A percentile compares a stretch with the other conserved stretches of the same genome.
Evolutionary conservation across 2,113 vertebrate species (phyloP).

Genomic region (Carassius carassius): DNA sequence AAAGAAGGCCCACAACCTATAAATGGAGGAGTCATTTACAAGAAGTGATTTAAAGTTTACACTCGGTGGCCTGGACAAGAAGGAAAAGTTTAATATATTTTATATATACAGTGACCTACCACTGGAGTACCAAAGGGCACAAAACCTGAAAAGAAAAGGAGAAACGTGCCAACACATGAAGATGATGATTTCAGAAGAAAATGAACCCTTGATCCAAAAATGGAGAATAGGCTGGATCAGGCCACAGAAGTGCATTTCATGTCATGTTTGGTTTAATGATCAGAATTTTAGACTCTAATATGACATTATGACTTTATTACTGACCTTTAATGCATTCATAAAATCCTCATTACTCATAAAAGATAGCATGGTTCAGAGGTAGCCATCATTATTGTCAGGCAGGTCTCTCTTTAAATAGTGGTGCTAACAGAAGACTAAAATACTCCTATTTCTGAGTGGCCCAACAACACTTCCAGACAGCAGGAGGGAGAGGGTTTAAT

Average conservation of each 20-base stretch:
- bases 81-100: not conserved
- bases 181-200: not conserved
- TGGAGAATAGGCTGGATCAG: not conserved
- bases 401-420: conserved; percentile 53
- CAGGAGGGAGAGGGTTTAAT: conserved; percentile 70
- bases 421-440: conserved; percentile 62
- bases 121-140: conserved; percentile 94
- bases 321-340: conserved; percentile 50
- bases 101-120: conserved; percentile 72
- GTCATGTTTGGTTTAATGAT: conserved; percentile 36
- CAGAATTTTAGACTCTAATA: conserved; percentile 10
- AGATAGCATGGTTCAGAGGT: conserved; percentile 35
- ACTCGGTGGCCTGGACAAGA: not conserved
- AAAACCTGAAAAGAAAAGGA: conserved; percentile 78
- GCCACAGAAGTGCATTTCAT: not conserved
- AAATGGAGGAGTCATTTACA: not conserved
- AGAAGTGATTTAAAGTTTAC: not conserved
- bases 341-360: conserved; percentile 46
- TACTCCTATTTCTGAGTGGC: conserved; percentile 58
- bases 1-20: conserved; percentile 91
- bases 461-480: conserved; percentile 60
- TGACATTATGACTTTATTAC: conserved; percentile 47
- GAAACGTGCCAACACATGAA: not conserved
- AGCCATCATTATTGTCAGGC: conserved; percentile 37
- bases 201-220: not conserved